phyloP scores from a whole-genome alignment of 2,888 invertebrate genomes.

The Heteromyza rotundicornis region DNA sequence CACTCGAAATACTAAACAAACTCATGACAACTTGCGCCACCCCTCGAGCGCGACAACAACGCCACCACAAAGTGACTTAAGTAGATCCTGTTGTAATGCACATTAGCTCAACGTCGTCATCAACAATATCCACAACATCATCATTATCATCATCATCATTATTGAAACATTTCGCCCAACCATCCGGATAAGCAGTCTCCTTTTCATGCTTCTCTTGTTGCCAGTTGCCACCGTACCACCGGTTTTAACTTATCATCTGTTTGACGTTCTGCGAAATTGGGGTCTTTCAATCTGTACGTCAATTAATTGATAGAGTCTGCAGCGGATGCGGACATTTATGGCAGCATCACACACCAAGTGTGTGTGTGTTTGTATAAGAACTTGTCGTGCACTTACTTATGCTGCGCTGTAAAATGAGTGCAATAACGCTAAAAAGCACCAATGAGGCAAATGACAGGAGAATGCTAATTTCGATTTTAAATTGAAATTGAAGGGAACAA shows the following conservation, averaged over 20 bases:
- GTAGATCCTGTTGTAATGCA: not conserved
- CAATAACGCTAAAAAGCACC: no score
- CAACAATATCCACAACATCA: not conserved
- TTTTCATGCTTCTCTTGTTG: not conserved
- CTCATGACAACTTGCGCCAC: not conserved
- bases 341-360: not conserved
- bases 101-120: not conserved
- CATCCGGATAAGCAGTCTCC: no score
- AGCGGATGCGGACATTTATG: constrained; percentile 9
- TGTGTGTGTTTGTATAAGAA: no score
- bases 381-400: no score
- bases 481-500: no score
- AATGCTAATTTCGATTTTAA: no score
- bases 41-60: no score
- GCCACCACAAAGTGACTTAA: not conserved
- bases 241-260: not conserved
- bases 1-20: not conserved
- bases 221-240: not conserved
- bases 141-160: not conserved
- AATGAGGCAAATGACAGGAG: no score
- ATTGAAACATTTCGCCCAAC: no score
- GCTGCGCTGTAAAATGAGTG: no score
- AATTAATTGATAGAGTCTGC: constrained; percentile 15
- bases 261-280: not conserved
- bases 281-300: constrained; percentile 2